These are phyloP conservation scores for Gorilla gorilla DNA, from an alignment of 2,113 vertebrate genomes.

Conservation along the genomic window DNA sequence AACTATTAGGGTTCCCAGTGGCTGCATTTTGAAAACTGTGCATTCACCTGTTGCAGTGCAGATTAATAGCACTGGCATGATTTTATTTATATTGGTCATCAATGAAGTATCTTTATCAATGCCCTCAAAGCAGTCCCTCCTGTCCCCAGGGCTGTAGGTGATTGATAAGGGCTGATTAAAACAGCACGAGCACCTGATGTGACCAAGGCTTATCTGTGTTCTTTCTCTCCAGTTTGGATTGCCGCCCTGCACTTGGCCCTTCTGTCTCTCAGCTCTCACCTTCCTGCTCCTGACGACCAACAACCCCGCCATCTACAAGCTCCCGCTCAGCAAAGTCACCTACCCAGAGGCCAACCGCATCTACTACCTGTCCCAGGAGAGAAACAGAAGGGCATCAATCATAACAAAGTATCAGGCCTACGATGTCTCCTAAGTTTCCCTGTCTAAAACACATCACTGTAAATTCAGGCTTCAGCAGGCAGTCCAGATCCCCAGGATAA, in stretches of 20 bases:
- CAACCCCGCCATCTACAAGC: conserved; percentile 88
- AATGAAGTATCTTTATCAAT: background rate
- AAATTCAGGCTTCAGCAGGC: background rate
- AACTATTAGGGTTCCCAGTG: too few species aligned
- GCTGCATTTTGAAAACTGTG: background rate
- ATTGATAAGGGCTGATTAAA: background rate
- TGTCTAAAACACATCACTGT: background rate
- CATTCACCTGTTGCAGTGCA: background rate
- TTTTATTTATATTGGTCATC: background rate
- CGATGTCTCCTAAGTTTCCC: conserved; percentile 64
- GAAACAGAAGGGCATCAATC: conserved; percentile 62
- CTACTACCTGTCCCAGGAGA: conserved; percentile 83
- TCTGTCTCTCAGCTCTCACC: conserved; percentile 94
- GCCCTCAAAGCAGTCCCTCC: background rate
- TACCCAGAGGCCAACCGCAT: conserved; percentile 95
- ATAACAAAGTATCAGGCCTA: conserved; percentile 78
- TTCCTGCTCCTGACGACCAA: conserved; percentile 93
- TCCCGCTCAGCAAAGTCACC: conserved; percentile 92
- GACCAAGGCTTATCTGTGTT: background rate
- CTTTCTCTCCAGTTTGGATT: conserved; percentile 89
- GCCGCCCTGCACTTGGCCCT: conserved; percentile 96
- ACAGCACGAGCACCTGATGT: background rate
- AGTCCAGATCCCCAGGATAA: background rate
- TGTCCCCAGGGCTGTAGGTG: background rate
- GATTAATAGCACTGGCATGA: fast-evolving